These are phyloP conservation scores for Mastomys natalensis DNA, from an alignment of 2,113 vertebrate genomes.

Conservation along the genomic window DNA sequence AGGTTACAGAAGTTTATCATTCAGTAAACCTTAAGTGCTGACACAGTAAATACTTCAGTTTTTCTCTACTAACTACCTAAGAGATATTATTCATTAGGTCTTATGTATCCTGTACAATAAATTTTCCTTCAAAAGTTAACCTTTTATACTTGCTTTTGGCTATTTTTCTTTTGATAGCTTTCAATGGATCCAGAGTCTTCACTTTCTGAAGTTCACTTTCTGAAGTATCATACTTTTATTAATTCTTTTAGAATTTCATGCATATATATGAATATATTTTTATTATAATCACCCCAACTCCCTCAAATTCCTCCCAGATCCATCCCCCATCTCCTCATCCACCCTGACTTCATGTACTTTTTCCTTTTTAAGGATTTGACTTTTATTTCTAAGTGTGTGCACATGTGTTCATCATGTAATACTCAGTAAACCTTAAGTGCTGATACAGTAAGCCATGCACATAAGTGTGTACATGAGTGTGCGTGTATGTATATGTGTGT, in stretches of 20 bases:
- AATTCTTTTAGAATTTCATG: background rate
- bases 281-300: background rate
- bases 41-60: background rate
- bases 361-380: background rate
- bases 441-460: no score
- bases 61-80: background rate
- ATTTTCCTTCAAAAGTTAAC: constrained; percentile 33
- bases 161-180: background rate
- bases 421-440: no score
- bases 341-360: background rate
- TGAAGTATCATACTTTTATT: background rate
- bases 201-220: background rate
- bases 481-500: no score
- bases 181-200: background rate
- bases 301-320: background rate
- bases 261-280: background rate
- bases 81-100: background rate
- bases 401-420: background rate
- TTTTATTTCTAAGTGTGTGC: background rate
- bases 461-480: background rate
- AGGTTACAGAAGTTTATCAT: background rate
- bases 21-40: background rate
- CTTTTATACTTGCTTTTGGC: background rate
- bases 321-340: background rate
- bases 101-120: background rate